These are phyloP conservation scores for Microtus richardsoni DNA, from an alignment of 2,113 vertebrate genomes.

Conservation along the genomic window DNA sequence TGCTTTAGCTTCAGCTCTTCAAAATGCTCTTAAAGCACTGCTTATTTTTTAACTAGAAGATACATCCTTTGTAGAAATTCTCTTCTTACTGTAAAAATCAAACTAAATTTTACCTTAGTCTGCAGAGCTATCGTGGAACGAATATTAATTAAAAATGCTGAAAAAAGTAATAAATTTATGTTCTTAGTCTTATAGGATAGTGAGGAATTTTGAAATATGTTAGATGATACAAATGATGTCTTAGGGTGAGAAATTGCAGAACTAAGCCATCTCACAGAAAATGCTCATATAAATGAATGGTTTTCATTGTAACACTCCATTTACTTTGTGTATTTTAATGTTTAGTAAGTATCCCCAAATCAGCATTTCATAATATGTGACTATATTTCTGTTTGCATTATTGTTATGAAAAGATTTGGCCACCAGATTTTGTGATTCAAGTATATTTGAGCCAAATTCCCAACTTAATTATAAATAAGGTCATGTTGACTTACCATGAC, in stretches of 20 bases:
- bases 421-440: conserved; percentile 64
- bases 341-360: conserved; percentile 68
- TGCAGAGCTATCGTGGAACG: conserved; percentile 37
- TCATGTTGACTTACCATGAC: conserved; percentile 58
- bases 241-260: conserved; percentile 67
- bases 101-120: conserved; percentile 54
- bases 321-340: conserved; percentile 58
- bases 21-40: neutral
- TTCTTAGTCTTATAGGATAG: conserved; percentile 42
- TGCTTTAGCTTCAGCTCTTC: conserved; percentile 44
- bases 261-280: conserved; percentile 61
- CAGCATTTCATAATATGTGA: conserved; percentile 68
- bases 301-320: conserved; percentile 66
- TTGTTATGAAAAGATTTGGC: conserved; percentile 68
- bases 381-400: conserved; percentile 72
- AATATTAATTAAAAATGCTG: conserved; percentile 68
- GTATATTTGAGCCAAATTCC: conserved; percentile 61
- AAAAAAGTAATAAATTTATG: conserved; percentile 48
- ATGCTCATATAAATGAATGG: conserved; percentile 58
- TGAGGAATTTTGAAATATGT: conserved; percentile 60
- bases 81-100: conserved; percentile 53
- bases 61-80: neutral
- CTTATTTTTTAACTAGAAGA: neutral
- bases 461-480: conserved; percentile 77
- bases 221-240: conserved; percentile 63